Percentiles rank a stretch among this genome's conserved stretches.
phyloP scores from a whole-genome alignment of 1,140 invertebrate genomes.

The Chymomyza costata region DNA sequence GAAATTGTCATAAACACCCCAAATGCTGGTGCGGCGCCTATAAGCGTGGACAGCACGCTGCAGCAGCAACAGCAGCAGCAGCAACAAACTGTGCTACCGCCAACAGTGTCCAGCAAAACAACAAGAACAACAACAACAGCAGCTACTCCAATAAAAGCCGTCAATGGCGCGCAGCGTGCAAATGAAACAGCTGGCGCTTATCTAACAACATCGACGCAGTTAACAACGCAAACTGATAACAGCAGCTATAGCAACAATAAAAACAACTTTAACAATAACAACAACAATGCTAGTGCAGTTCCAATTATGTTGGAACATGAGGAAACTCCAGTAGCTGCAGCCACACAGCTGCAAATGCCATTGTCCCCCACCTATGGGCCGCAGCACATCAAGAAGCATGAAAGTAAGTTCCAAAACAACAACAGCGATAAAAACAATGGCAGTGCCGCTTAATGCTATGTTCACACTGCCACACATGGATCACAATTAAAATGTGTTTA shows the following conservation, averaged over 20 bases:
- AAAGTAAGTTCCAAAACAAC: constrained; percentile 49
- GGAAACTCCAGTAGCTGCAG: constrained; percentile 7
- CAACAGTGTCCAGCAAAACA: constrained; percentile 5
- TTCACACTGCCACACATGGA: no score
- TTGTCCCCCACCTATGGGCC: constrained; percentile 36
- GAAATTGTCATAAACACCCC: constrained; percentile 49
- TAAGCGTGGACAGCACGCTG: constrained; percentile 27
- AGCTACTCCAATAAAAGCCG: neutral
- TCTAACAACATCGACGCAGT: constrained; percentile 47
- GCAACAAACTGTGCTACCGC: neutral
- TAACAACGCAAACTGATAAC: constrained; percentile 47
- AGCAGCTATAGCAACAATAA: constrained; percentile 51
- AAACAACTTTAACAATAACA: constrained; percentile 13
- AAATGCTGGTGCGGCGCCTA: constrained; percentile 19
- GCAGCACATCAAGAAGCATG: constrained; percentile 49
- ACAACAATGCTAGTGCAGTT: constrained; percentile 19
- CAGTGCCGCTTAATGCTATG: no score
- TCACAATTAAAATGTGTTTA: no score
- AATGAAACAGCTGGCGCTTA: constrained; percentile 64
- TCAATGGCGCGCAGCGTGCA: constrained; percentile 11
- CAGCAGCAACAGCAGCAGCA: constrained; percentile 6
- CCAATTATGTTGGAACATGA: constrained; percentile 26
- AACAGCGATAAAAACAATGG: neutral
- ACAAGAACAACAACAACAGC: constrained; percentile 15
- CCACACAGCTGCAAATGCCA: constrained; percentile 21